Conservation (phyloP, 2,797 vertebrate genomes). For the Galago senegalensis region DNA sequence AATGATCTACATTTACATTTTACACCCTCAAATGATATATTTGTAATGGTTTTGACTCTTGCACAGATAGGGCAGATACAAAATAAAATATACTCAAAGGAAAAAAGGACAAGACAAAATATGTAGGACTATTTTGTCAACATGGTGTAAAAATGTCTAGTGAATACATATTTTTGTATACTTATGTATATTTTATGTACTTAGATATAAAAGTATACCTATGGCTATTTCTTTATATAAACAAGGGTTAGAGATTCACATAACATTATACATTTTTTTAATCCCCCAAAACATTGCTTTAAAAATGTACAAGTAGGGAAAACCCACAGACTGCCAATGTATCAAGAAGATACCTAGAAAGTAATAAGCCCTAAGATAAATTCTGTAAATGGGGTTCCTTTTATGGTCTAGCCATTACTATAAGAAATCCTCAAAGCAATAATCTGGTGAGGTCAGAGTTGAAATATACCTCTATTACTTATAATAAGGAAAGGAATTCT, state of each 20-base stretch:
- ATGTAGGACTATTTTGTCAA: neutral
- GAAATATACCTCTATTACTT: neutral
- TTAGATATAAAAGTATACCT: neutral
- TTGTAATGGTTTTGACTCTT: neutral
- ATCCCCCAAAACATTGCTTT: neutral
- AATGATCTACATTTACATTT: neutral
- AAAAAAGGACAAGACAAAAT: constrained; percentile 8
- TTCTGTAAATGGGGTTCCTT: neutral
- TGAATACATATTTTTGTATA: neutral
- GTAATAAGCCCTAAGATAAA: neutral
- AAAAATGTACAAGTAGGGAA: neutral
- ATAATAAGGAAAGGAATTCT: neutral
- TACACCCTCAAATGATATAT: neutral
- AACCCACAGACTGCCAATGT: neutral
- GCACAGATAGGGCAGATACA: too few relatives aligned
- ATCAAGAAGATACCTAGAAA: neutral
- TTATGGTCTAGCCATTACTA: neutral
- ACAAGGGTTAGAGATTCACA: neutral
- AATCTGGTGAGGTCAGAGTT: neutral
- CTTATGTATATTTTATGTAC: neutral
- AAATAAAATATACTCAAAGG: neutral
- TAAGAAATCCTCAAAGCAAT: neutral
- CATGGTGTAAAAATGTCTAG: neutral
- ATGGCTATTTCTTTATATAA: neutral
- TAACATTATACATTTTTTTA: neutral